Conservation (phyloP, 2,888 invertebrate genomes). For the Chrysotoxum bicinctum region DNA sequence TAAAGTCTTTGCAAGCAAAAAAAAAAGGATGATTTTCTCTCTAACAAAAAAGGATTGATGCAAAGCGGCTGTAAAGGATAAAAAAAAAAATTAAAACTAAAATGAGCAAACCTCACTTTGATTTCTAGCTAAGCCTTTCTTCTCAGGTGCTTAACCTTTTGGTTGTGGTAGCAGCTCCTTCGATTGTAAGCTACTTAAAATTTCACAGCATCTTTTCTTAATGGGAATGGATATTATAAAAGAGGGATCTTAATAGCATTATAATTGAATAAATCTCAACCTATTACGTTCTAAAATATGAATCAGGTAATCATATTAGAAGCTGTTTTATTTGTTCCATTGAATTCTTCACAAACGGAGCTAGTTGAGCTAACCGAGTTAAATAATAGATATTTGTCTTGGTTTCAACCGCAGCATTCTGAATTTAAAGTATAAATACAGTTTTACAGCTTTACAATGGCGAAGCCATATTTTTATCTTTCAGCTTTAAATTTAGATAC, state of each 20-base stretch:
- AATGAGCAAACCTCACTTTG: constrained; percentile 40
- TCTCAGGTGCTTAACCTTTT: constrained; percentile 62
- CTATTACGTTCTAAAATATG: not conserved
- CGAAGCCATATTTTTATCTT: too few species aligned
- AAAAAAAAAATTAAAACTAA: not conserved
- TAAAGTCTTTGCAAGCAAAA: not conserved
- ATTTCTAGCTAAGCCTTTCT: constrained; percentile 48
- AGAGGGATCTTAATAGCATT: constrained; percentile 12
- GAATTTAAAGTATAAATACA: too few species aligned
- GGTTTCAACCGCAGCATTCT: not conserved
- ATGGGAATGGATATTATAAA: not conserved
- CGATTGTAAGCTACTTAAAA: constrained; percentile 32
- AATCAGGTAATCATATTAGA: constrained; percentile 4
- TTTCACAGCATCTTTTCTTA: not conserved
- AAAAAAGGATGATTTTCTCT: not conserved
- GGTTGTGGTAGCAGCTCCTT: constrained; percentile 22
- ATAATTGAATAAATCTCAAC: constrained; percentile 11
- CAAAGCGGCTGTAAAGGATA: not conserved
- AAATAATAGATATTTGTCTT: not conserved
- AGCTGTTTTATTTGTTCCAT: not conserved
- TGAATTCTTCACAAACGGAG: not conserved
- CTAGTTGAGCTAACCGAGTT: not conserved
- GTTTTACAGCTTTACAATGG: too few species aligned
- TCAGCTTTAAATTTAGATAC: too few species aligned
- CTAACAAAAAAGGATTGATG: constrained; percentile 16